Evolutionary conservation across 2,888 invertebrate species (phyloP).

Genomic region (Charanyca ferruginea): DNA sequence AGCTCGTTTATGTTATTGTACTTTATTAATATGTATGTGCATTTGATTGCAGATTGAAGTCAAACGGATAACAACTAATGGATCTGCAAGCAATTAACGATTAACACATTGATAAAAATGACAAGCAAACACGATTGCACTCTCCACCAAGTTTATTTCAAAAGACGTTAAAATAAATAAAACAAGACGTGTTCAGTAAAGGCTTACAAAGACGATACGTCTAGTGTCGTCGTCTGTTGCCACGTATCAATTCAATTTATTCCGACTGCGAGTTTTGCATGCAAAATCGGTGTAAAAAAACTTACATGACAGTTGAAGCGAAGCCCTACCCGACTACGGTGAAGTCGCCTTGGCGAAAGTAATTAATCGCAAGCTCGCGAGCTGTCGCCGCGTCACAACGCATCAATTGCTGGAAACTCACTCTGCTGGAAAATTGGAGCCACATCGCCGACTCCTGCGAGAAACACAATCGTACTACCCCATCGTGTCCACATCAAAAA

Average conservation of each 20-base stretch:
- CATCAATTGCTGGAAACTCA: slow-evolving; percentile 82
- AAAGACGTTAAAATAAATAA: slow-evolving; percentile 48
- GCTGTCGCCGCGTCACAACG: slow-evolving; percentile 87
- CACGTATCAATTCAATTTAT: slow-evolving; percentile 68
- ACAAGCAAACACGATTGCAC: slow-evolving; percentile 16
- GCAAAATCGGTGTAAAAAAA: slow-evolving; percentile 81
- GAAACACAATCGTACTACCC: slow-evolving; percentile 76
- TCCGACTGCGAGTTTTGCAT: slow-evolving; percentile 66
- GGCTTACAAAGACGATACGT: slow-evolving; percentile 37
- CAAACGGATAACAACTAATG: not conserved
- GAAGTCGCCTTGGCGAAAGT: slow-evolving; percentile 84
- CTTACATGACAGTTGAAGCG: slow-evolving; percentile 80
- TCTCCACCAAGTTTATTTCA: slow-evolving; percentile 39
- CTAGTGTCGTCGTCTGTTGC: slow-evolving; percentile 53
- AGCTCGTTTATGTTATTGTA: slow-evolving; percentile 30
- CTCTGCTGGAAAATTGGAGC: slow-evolving; percentile 88
- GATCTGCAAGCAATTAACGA: slow-evolving; percentile 19
- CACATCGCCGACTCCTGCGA: slow-evolving; percentile 79
- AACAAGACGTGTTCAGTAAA: slow-evolving; percentile 40
- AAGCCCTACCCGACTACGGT: slow-evolving; percentile 79
- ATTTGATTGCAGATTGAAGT: slow-evolving; percentile 10
- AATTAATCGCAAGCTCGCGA: slow-evolving; percentile 84
- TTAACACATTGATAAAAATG: slow-evolving; percentile 32
- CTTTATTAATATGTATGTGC: slow-evolving; percentile 3
- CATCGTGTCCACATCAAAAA: slow-evolving; percentile 61